Conservation (phyloP, 2,888 invertebrate genomes). For the Spisula solida region DNA sequence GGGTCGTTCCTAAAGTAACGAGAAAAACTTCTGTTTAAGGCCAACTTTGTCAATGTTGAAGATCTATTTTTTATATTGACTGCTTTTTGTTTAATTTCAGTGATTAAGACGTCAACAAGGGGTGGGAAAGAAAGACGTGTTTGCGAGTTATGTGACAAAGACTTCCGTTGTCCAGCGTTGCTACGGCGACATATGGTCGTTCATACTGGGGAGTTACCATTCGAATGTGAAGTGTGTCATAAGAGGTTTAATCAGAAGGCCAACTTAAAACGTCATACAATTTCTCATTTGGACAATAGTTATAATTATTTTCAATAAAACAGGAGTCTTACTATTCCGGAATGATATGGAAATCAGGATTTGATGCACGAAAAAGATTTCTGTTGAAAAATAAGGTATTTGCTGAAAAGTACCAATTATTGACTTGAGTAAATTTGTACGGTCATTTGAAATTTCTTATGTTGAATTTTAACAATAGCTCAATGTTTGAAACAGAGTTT, state of each 20-base stretch:
- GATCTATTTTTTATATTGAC: background rate
- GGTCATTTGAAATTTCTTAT: too few relatives aligned
- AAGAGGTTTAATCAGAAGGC: constrained; percentile 32
- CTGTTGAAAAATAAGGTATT: too few relatives aligned
- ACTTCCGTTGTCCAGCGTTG: constrained; percentile 10
- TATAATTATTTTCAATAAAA: too few relatives aligned
- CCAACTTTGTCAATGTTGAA: too few relatives aligned
- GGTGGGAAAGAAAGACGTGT: background rate
- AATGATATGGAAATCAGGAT: too few relatives aligned
- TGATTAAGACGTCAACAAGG: background rate
- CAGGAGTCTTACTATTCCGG: too few relatives aligned
- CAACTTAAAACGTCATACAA: background rate
- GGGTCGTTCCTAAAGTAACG: background rate
- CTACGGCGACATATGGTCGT: constrained; percentile 35
- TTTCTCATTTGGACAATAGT: background rate
- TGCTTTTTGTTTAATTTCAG: background rate
- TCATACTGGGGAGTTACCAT: constrained; percentile 47
- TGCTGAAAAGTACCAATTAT: too few relatives aligned
- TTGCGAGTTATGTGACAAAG: constrained; percentile 33
- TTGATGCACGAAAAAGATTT: too few relatives aligned
- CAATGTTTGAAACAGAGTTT: too few relatives aligned
- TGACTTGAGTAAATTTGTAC: too few relatives aligned
- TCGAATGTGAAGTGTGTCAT: constrained; percentile 32
- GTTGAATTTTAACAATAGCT: too few relatives aligned
- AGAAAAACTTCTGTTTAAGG: background rate